Evolutionary conservation across 2,113 vertebrate genomes (phyloP).

Genomic region (Acinonyx jubatus): DNA sequence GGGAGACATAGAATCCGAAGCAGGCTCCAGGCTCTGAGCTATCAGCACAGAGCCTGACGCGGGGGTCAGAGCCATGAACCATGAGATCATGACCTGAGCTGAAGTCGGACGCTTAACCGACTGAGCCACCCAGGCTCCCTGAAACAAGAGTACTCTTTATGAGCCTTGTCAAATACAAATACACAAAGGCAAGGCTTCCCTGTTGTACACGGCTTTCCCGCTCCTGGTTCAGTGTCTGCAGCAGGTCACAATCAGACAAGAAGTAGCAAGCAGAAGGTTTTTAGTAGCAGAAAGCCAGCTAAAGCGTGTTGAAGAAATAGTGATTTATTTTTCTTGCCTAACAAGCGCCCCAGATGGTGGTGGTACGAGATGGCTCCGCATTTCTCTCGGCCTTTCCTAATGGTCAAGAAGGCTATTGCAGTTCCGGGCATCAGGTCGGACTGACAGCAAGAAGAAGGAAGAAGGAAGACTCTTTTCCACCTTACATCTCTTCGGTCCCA

Average conservation of each 20-base stretch:
- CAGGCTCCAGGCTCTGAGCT: too few species aligned
- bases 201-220: background rate
- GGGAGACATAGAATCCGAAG: too few species aligned
- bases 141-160: background rate
- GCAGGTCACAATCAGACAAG: background rate
- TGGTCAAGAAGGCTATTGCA: background rate
- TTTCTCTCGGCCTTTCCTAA: background rate
- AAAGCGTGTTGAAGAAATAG: background rate
- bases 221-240: background rate
- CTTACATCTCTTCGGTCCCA: background rate
- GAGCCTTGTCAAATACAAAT: background rate
- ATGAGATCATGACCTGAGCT: too few species aligned
- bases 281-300: background rate
- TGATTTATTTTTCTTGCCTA: background rate
- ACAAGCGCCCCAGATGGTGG: background rate
- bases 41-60: too few species aligned
- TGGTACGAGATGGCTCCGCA: accelerated
- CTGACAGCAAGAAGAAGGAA: background rate
- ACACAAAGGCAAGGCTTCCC: background rate
- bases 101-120: too few species aligned
- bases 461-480: background rate
- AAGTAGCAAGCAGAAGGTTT: background rate
- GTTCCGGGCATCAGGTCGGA: background rate
- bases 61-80: too few species aligned
- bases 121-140: background rate